These are phyloP conservation scores for Pantherophis guttatus DNA, from an alignment of 2,113 vertebrate species.

Conservation along the genomic window DNA sequence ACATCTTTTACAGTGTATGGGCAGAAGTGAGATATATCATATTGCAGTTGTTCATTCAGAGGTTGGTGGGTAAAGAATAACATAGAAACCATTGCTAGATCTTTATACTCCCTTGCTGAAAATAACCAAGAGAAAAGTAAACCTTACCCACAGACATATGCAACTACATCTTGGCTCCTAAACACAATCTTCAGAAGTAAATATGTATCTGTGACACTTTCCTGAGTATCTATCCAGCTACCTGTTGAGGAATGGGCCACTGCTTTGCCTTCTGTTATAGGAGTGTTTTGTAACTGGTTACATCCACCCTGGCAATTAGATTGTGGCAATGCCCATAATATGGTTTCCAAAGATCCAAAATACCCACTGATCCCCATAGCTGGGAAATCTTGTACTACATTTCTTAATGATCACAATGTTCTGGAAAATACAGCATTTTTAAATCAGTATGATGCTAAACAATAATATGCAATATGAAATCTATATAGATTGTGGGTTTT, in stretches of 20 bases:
- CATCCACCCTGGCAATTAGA: neutral
- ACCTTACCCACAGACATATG: neutral
- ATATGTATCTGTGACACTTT: neutral
- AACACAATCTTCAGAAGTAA: neutral
- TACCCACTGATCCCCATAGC: neutral
- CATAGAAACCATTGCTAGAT: neutral
- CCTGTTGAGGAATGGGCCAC: neutral
- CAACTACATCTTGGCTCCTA: neutral
- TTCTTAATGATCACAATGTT: neutral
- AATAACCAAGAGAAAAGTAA: neutral
- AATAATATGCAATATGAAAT: neutral
- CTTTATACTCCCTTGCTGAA: neutral
- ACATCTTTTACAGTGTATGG: neutral
- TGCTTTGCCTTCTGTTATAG: neutral
- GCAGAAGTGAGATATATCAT: neutral
- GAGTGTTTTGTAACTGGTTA: neutral
- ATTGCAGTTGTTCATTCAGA: neutral
- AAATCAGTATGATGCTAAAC: neutral
- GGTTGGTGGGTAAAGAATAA: neutral
- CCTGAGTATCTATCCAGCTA: neutral
- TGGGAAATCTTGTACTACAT: neutral
- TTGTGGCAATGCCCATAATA: neutral
- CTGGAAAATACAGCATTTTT: neutral
- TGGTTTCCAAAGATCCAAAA: neutral
- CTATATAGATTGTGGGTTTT: neutral